Evolutionary conservation across 2,797 vertebrate species (phyloP), one percentile per base, ranked within the genome.

Genomic region (Taenioides sp.): DNA sequence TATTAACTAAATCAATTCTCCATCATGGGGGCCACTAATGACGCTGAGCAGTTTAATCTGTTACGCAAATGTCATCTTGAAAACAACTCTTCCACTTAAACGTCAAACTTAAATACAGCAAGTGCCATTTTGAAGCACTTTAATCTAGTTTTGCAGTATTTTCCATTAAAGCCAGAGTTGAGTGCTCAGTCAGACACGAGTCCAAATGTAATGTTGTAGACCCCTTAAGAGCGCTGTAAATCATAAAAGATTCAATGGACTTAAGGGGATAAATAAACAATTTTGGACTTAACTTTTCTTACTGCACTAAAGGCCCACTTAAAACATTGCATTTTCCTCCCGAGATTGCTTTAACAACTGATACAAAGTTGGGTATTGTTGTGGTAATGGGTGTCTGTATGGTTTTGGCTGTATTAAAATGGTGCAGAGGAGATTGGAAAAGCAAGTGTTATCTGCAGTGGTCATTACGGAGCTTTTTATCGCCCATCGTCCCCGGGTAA

Each of bases 211-310:
- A 49, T 50, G 23, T 28, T 50, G 5, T 20, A 47, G 9, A 43
- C 34, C 43, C 64, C 27, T 25, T 65, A 49, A 65, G 49, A 65
- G 25, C 23, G 3, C 23, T 4, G 64, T 20, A 27, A 49, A 50
- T 27, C 43, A 65, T 65, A 25, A 65, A 65, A 50, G 43, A 65
- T 65, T 65, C 40, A 65, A 20, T 27, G 60, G 40, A 65, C 63
- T 65, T 65, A 17, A 27, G 22, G 64, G 43, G 43, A 65, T 16
- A 50, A 65, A 50, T 49, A 65, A 65, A 23, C 22, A 4, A 59
- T 63, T 43, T 43, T 43, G n/a, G 61, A 63, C 34, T n/a, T 23
- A 63, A 63, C 43, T 50, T 65, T 64, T 47, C 37, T 65, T 17
- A 65, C 40, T 27, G 14, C 34, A 27, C 40, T 49, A 20, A 27